Base-by-base conservation (phyloP, 2,113 vertebrate genomes). In the Podarcis cretensis region DNA sequence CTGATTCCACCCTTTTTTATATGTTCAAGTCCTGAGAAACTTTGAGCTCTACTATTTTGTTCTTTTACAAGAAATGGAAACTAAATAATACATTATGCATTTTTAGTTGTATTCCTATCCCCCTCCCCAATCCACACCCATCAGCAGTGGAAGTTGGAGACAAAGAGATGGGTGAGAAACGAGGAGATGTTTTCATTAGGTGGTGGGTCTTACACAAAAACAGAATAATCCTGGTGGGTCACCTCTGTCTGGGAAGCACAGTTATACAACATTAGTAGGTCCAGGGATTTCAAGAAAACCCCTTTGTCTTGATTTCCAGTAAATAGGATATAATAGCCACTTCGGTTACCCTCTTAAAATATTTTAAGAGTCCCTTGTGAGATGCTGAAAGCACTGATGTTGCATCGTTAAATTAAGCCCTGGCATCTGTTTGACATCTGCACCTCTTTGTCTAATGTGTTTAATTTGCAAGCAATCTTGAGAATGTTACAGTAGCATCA, bases 381-480 rank as follows among this genome's bases (percentile, higher is more conserved):
- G 35, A 87, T 88, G 13, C 18, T 65, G 14, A 68, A 92, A 66
- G 4, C 86, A 30, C 32, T 92, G 63, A 79, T 69, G 30, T 68
- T 57, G 76, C 43, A 25, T 84, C 59, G 7, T 74, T 85, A 89
- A 89, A 30, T 57, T 21, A 81, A 27, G 23, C 63, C 12, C 32
- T 91, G 69, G 18, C 69, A 81, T 59, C 30, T 16, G 69, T 57
- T 37, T 84, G 69, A 86, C 90, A 87, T 66, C 74, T 85, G 69
- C 63, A 81, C 40, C 48, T 12, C n/a, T 88, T 92, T 43, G 85
- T 78, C 66, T 83, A 92, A 77, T 80, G 87, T 88, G 89, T 65
- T 59, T 91, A 89, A 93, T 84, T 54, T 88, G 18, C 91, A 87
- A 85, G 69, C 32, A 40, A 48, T 27, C 32, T 63, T 81, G 82